Base-by-base conservation (phyloP, 1,140 invertebrate genomes). In the Tetranychus urticae region DNA sequence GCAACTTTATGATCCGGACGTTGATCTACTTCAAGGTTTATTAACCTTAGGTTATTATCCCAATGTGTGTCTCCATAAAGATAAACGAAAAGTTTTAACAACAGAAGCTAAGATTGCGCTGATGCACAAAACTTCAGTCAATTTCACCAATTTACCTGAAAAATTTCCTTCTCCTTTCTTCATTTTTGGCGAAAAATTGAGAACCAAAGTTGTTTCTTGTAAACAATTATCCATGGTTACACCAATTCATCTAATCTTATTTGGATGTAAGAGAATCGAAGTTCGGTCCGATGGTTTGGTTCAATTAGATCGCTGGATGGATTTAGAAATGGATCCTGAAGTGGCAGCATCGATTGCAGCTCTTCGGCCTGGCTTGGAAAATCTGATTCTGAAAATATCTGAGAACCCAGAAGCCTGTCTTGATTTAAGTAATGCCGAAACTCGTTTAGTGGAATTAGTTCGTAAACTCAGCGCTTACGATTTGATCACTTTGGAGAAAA, bases 201-300 rank as follows among this genome's bases (percentile, higher is more conserved):
- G 92, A 59, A 97, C 92, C 0, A 77, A 86, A 65, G 89, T 91
- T 6, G 89, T 97, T n/a, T 86, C 86, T 14, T 96, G 90, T 71
- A 97, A 97, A 71, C 89, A 94, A 74, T 85, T 93, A 77, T 90
- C 88, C 0, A 96, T 97, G 89, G 83, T 97, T 1, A 82, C 89
- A 2, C 90, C 93, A 0, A 71, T 97, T 62, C 92, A 97, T 73
- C 73, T 97, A 5, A 71, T 98, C 63, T 71, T 97, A 6, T 97
- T 97, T 74, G 92, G 84, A 4, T 82, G 81, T 39, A 77, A 85
- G n/a, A 88, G 87, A 75, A 82, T 91, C 2, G 86, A 89, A 69
- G 66, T 78, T 36, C 69, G 72, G 67, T 62, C 67, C 10, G 60
- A 66, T 42, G 56, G 77, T 35, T 69, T 81, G 39, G 80, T 92